Base-by-base conservation (phyloP, 2,888 invertebrate genomes). In the Campopleginae sp. region DNA sequence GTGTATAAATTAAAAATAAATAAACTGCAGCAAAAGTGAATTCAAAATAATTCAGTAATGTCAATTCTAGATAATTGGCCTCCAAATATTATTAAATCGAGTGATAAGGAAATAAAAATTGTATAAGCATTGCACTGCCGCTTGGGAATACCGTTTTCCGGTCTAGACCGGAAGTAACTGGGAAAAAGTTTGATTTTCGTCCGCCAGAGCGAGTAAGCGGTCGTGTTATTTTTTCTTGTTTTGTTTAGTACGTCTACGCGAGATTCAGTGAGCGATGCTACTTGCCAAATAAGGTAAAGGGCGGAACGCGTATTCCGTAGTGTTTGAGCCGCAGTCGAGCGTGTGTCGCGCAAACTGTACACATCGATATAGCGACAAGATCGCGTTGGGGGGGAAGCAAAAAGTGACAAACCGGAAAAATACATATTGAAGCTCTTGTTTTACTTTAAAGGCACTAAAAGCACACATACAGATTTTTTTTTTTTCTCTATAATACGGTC, bases 201-300 rank as follows among this genome's bases (percentile, higher is more conserved):
- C 78, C 84, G 23, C 78, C 68, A 82, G 82, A 33, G 82, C 14
- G 71, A 23, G 44, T 42, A 23, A 54, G 54, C 48, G 17, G 23
- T 51, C 14, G 23, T 19, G 7, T 7, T 33, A 19, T 48, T 54
- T 72, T 71, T 72, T 38, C 31, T 33, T 19, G 61, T 68, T 4
- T 14, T 38, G 42, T 68, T 27, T 54, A 75, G 33, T 46, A 70
- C 68, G 79, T 82, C 85, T 85, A 33, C n/a, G 48, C 54, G 31
- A 46, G 51, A 48, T 70, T 48, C 27, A 75, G 48, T 75, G 75
- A 82, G 42, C 79, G 38, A 61, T 70, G 82, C 65, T 79, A 58
- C 79, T 71, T 85, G 80, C 92, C 91, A 92, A 91, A 92, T 91
- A 92, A 92, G 92, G 91, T 88, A 88, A 92, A 91, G 92, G 92